Conservation (phyloP, 35 echinoderm and acorn worm species). For the Apostichopus parvimensis region DNA sequence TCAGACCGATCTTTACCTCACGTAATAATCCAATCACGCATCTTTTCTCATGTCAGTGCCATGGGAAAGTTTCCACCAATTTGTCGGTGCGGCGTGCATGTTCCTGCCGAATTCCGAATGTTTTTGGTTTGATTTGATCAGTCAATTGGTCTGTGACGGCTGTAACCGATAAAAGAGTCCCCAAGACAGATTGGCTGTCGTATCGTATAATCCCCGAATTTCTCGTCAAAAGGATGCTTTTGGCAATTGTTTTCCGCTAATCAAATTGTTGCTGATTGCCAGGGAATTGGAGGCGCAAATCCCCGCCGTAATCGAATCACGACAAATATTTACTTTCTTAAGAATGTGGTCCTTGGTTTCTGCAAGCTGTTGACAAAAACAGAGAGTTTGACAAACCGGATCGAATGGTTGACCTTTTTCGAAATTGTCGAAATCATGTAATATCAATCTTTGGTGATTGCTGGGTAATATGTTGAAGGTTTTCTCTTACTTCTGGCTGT, state of each 20-base stretch:
- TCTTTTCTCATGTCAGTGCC: not conserved
- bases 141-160: constrained; percentile 37
- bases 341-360: constrained; percentile 50
- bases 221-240: constrained; percentile 37
- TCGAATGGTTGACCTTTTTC: constrained; percentile 56
- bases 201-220: constrained; percentile 44
- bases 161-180: constrained; percentile 8
- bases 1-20: not conserved
- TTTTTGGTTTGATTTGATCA: constrained; percentile 35
- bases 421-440: constrained; percentile 41
- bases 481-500: not conserved
- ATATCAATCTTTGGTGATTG: not conserved
- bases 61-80: not conserved
- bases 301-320: constrained; percentile 35
- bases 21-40: constrained; percentile 21
- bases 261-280: constrained; percentile 57
- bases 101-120: not conserved
- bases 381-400: constrained; percentile 45
- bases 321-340: constrained; percentile 28
- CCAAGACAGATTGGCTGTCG: constrained; percentile 48
- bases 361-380: constrained; percentile 27
- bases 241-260: constrained; percentile 60
- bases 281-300: constrained; percentile 55
- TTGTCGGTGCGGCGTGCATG: not conserved
- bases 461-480: not conserved